Evolutionary conservation across 2,797 vertebrate genomes (phyloP).

Genomic region (Acomys russatus): DNA sequence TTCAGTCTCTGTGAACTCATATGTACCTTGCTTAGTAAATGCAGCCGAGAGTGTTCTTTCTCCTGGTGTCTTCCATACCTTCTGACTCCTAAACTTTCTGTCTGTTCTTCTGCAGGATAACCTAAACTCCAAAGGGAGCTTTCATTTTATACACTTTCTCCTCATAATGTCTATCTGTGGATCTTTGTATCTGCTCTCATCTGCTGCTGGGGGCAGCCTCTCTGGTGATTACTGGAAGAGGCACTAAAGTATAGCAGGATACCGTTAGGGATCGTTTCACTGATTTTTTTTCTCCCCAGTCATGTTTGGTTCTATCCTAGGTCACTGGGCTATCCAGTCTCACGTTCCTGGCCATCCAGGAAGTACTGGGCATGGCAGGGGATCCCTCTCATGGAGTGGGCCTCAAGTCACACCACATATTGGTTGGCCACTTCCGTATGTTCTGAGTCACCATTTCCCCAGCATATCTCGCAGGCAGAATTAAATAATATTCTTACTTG

Average conservation of each 20-base stretch:
- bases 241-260: background rate
- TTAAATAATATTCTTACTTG: constrained; percentile 42
- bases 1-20: background rate
- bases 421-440: background rate
- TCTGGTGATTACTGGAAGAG: background rate
- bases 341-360: background rate
- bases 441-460: background rate
- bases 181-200: background rate
- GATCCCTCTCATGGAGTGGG: background rate
- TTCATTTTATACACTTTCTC: background rate
- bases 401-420: background rate
- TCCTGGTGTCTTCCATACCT: background rate
- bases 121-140: background rate
- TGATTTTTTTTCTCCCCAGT: background rate
- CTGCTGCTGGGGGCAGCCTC: background rate
- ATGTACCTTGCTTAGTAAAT: background rate
- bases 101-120: background rate
- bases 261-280: background rate
- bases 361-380: background rate
- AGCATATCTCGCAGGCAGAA: background rate
- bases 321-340: background rate
- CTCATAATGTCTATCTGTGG: background rate
- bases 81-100: background rate
- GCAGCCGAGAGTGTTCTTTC: background rate
- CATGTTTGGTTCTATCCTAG: background rate